Conservation (phyloP, 2,888 invertebrate species). For the Pantelozetes paolii region DNA sequence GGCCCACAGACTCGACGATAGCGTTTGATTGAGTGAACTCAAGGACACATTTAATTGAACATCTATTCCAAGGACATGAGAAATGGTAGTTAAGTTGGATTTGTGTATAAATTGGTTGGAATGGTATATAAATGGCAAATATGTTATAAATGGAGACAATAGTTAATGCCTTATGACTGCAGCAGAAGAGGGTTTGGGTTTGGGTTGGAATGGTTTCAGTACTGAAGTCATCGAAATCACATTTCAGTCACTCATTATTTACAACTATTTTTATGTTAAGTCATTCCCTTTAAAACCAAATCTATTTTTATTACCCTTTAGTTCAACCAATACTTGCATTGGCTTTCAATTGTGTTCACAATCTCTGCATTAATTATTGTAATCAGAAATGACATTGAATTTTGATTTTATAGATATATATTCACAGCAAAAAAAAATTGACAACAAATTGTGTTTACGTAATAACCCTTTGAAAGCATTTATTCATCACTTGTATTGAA, state of each 20-base stretch:
- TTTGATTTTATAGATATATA: neutral
- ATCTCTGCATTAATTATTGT: neutral
- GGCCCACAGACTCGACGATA: conserved; percentile 4
- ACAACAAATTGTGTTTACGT: neutral
- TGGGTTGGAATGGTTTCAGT: neutral
- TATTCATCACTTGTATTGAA: neutral
- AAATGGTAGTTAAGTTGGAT: neutral
- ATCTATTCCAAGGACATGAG: conserved; percentile 5
- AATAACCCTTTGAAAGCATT: neutral
- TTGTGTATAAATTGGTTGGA: neutral
- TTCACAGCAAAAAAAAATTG: neutral
- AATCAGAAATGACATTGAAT: neutral
- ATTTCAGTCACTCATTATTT: neutral
- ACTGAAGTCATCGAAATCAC: neutral
- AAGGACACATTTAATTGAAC: conserved; percentile 22
- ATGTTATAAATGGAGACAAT: neutral
- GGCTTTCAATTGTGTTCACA: neutral
- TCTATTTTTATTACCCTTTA: neutral
- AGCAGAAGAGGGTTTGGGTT: neutral
- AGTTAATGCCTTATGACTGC: neutral
- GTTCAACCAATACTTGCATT: neutral
- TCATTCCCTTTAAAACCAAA: neutral
- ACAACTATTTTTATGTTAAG: conserved; percentile 16
- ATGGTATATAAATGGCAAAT: neutral
- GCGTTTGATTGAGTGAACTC: conserved; percentile 5